Conservation (phyloP, 2,888 invertebrate species). For the Thymelicus acteon region DNA sequence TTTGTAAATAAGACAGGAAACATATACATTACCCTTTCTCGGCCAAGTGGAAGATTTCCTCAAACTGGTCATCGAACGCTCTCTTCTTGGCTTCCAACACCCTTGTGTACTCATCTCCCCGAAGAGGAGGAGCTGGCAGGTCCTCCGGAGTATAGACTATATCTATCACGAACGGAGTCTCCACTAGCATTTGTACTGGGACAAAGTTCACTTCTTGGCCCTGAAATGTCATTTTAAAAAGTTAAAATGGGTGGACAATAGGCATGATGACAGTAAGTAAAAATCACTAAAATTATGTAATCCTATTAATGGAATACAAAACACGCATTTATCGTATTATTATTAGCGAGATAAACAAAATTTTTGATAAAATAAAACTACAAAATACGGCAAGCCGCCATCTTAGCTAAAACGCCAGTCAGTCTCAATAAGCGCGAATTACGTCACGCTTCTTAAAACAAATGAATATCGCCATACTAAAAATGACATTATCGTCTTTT, state of each 20-base stretch:
- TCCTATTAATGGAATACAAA: too few relatives aligned
- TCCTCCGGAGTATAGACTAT: slow-evolving; percentile 92
- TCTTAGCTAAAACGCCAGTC: too few relatives aligned
- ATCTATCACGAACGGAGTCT: slow-evolving; percentile 92
- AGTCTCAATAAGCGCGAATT: too few relatives aligned
- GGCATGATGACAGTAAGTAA: too few relatives aligned
- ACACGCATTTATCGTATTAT: too few relatives aligned
- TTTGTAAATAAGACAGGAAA: background rate
- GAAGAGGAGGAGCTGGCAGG: slow-evolving; percentile 77
- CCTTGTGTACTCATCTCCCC: slow-evolving; percentile 87
- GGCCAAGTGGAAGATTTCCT: slow-evolving; percentile 90
- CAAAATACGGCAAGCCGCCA: too few relatives aligned
- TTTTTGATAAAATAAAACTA: too few relatives aligned
- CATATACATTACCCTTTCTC: slow-evolving; percentile 86
- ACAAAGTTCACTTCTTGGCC: slow-evolving; percentile 88
- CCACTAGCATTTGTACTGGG: slow-evolving; percentile 90
- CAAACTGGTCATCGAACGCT: slow-evolving; percentile 91
- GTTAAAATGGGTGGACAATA: background rate
- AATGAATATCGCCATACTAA: too few relatives aligned
- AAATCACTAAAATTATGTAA: too few relatives aligned
- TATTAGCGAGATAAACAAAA: too few relatives aligned
- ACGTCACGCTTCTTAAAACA: too few relatives aligned
- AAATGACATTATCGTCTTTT: too few relatives aligned
- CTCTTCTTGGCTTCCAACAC: slow-evolving; percentile 85
- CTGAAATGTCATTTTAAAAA: slow-evolving; percentile 47